phyloP scores from a whole-genome alignment of 2,113 vertebrate species.

The Myodes glareolus region DNA sequence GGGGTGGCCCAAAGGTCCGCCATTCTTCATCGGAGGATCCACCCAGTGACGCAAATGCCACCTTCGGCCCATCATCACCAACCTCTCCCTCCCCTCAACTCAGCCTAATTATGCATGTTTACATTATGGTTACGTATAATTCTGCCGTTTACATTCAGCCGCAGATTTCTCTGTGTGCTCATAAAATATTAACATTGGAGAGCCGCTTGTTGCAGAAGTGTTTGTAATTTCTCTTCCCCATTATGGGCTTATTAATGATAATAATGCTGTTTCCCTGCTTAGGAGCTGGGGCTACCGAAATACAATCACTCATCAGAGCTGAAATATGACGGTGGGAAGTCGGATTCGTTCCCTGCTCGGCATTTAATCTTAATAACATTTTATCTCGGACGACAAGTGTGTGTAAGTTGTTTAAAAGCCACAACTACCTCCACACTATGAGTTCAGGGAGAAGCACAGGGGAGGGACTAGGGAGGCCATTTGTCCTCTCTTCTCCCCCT shows the following conservation, averaged over 20 bases:
- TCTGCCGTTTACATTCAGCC: constrained; percentile 71
- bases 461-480: constrained; percentile 34
- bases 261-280: constrained; percentile 80
- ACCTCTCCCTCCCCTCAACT: constrained; percentile 4
- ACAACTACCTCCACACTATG: constrained; percentile 73
- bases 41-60: neutral
- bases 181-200: constrained; percentile 80
- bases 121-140: constrained; percentile 62
- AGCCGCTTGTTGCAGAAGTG: constrained; percentile 78
- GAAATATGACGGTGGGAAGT: constrained; percentile 83
- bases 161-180: constrained; percentile 73
- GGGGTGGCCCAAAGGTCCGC: neutral
- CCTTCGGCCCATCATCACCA: neutral
- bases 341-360: constrained; percentile 80
- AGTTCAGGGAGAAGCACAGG: constrained; percentile 52
- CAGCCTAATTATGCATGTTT: constrained; percentile 66
- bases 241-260: constrained; percentile 84
- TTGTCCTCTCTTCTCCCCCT: neutral
- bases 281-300: constrained; percentile 73
- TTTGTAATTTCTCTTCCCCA: constrained; percentile 82
- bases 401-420: constrained; percentile 88
- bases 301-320: constrained; percentile 69
- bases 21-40: neutral
- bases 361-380: constrained; percentile 90
- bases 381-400: constrained; percentile 88